Percentiles rank a stretch among this genome's conserved stretches.
These are phyloP conservation scores for Xiphophorus birchmanni DNA, from an alignment of 2,797 vertebrate species.

Conservation along the genomic window DNA sequence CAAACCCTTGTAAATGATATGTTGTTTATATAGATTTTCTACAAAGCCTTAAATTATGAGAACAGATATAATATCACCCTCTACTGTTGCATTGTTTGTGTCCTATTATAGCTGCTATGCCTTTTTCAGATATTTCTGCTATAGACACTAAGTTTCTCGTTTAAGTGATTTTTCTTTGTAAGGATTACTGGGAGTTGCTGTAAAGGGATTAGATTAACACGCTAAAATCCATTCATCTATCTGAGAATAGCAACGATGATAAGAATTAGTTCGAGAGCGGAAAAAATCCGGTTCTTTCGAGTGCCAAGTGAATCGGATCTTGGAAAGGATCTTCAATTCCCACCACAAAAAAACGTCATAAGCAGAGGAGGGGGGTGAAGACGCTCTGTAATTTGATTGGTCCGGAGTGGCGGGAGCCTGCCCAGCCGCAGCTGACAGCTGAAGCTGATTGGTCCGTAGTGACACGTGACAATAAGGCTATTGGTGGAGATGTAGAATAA, in stretches of 20 bases:
- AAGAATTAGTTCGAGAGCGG: neutral
- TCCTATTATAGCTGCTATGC: neutral
- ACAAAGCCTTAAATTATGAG: neutral
- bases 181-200: neutral
- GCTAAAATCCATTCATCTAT: neutral
- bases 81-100: neutral
- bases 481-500: constrained; percentile 24
- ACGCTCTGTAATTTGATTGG: constrained; percentile 15
- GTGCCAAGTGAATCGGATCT: neutral
- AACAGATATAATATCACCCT: neutral
- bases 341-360: neutral
- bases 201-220: neutral
- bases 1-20: neutral
- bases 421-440: rapidly evolving
- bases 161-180: neutral
- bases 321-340: neutral
- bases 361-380: neutral
- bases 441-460: neutral
- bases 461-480: constrained; percentile 29
- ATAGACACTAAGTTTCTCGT: neutral
- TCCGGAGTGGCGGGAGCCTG: neutral
- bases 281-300: neutral
- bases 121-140: neutral
- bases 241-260: neutral
- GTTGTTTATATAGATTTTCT: neutral